phyloP scores from a whole-genome alignment of 2,888 invertebrate species.

The Panopea generosa region DNA sequence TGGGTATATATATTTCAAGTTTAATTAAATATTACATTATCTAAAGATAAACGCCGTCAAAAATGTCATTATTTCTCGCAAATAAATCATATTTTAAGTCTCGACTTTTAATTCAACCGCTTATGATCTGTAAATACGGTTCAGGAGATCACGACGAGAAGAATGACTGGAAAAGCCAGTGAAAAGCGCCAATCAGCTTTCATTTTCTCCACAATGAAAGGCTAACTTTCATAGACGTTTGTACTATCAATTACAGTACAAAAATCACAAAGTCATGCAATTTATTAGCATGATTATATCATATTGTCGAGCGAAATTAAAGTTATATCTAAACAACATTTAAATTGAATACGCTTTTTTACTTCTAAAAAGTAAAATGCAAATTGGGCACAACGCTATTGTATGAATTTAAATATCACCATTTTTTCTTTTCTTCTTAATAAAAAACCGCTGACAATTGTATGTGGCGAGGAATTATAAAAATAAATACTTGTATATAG shows the following conservation, averaged over 20 bases:
- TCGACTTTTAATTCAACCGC: slow-evolving; percentile 38
- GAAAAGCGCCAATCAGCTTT: slow-evolving; percentile 7
- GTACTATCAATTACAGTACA: slow-evolving; percentile 32
- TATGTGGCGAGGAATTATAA: no score
- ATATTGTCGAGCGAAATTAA: neutral
- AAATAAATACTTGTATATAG: no score
- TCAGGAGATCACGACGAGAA: neutral
- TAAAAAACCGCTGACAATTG: no score
- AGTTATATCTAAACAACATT: neutral
- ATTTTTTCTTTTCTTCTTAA: no score
- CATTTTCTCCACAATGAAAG: slow-evolving; percentile 24
- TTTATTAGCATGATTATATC: slow-evolving; percentile 20
- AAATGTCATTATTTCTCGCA: neutral
- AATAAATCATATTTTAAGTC: slow-evolving; percentile 46
- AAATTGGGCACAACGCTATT: no score
- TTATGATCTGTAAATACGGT: neutral
- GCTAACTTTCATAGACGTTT: slow-evolving; percentile 30
- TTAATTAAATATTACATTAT: slow-evolving; percentile 30
- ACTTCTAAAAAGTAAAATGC: no score
- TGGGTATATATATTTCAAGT: slow-evolving; percentile 31
- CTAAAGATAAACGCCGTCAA: neutral
- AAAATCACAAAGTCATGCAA: slow-evolving; percentile 54
- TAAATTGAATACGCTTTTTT: no score
- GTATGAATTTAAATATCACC: no score
- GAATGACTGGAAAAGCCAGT: neutral